Conservation (phyloP, 2,113 vertebrate species). For the Tonatia bakeri region DNA sequence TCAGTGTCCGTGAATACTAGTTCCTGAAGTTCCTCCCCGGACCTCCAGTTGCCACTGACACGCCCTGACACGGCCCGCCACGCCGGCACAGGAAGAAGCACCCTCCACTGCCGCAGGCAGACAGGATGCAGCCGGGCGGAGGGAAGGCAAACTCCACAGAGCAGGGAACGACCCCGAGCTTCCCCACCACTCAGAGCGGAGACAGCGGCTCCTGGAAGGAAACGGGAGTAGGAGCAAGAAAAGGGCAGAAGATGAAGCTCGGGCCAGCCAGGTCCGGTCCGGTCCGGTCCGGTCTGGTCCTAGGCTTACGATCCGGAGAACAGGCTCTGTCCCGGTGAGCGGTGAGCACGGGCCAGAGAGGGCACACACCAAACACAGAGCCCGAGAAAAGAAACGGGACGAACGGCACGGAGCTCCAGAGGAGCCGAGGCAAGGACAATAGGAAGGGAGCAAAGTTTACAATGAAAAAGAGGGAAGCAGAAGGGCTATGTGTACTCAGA, state of each 20-base stretch:
- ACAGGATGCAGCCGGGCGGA: background rate
- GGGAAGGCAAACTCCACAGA: too few relatives aligned
- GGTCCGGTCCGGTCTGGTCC: too few relatives aligned
- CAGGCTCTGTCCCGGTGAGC: rapidly evolving
- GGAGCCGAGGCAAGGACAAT: background rate
- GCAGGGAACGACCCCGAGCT: background rate
- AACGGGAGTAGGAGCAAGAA: background rate
- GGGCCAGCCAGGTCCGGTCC: background rate
- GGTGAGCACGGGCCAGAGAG: rapidly evolving
- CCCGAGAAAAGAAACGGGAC: background rate
- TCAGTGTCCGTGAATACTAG: background rate
- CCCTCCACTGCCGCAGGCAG: background rate
- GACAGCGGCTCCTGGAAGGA: background rate
- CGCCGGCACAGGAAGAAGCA: too few relatives aligned
- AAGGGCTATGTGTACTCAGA: background rate
- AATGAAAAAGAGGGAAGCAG: background rate
- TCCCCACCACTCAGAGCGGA: background rate
- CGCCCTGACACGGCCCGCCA: background rate
- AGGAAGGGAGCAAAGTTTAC: background rate
- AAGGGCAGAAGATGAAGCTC: background rate
- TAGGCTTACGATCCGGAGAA: background rate
- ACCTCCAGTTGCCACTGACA: background rate
- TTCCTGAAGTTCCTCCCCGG: background rate
- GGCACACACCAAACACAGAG: rapidly evolving
- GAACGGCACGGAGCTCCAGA: background rate